A percentile compares a stretch with the other conserved stretches of the same genome.
phyloP scores from a whole-genome alignment of 2,113 vertebrate genomes.

The Heterocephalus glaber region DNA sequence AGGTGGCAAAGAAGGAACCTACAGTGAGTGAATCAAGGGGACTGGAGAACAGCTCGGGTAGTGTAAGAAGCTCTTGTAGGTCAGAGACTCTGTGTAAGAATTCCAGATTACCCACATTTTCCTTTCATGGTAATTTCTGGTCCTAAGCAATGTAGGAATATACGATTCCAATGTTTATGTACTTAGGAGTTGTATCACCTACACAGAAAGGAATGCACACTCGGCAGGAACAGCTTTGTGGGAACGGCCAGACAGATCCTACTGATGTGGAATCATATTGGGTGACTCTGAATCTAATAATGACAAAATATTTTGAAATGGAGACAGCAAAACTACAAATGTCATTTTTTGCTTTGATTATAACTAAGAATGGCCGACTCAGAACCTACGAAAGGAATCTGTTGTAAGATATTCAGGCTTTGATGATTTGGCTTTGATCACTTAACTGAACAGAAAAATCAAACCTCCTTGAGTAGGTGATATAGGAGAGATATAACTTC shows the following conservation, averaged over 20 bases:
- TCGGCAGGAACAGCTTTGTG: neutral
- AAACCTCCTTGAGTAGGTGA: neutral
- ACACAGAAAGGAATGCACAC: neutral
- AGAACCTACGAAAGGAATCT: constrained; percentile 50
- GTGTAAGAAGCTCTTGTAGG: neutral
- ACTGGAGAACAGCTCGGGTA: neutral
- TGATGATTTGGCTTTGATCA: constrained; percentile 60
- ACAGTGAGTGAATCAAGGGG: neutral
- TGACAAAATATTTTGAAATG: constrained; percentile 67
- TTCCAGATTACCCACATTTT: neutral
- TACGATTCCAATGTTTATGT: neutral
- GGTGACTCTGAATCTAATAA: constrained; percentile 32
- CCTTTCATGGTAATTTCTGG: neutral
- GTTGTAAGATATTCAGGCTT: constrained; percentile 33
- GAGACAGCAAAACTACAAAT: constrained; percentile 65
- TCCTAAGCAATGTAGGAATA: neutral
- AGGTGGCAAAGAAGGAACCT: neutral
- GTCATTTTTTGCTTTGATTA: constrained; percentile 56
- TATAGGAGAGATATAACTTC: neutral
- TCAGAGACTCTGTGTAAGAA: neutral
- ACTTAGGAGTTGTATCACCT: neutral
- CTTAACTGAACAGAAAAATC: constrained; percentile 45
- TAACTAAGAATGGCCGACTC: constrained; percentile 45
- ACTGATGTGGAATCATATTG: neutral
- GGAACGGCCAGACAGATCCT: neutral